Conservation (phyloP, 2,888 invertebrate genomes). For the Rugalucina vietnamica region DNA sequence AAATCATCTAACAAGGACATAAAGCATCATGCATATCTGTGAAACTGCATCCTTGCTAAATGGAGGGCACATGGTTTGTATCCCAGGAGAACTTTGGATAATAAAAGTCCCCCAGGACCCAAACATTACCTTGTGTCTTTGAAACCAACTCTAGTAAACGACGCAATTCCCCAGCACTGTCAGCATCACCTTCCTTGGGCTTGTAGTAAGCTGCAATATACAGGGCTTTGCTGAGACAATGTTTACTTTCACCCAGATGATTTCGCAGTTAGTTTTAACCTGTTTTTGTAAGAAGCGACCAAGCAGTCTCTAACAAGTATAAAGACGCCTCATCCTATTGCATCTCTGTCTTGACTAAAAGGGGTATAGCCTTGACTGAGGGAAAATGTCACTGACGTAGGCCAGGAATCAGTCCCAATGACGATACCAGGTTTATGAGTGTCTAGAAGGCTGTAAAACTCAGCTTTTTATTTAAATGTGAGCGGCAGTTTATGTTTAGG, state of each 20-base stretch:
- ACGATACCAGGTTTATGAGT: constrained; percentile 12
- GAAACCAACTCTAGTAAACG: constrained; percentile 5
- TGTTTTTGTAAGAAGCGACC: too few species aligned
- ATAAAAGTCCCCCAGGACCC: constrained; percentile 20
- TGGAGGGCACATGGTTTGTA: not conserved
- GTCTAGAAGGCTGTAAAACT: constrained; percentile 4
- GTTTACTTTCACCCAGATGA: not conserved
- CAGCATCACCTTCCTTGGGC: constrained; percentile 13
- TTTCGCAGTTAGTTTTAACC: constrained; percentile 23
- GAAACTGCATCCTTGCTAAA: not conserved
- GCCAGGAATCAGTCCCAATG: too few species aligned
- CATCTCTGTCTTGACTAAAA: too few species aligned
- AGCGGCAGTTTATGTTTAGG: not conserved
- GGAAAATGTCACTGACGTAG: too few species aligned
- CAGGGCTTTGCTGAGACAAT: not conserved
- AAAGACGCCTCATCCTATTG: too few species aligned
- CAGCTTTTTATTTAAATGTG: constrained; percentile 7
- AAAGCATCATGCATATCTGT: not conserved
- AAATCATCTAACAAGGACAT: constrained; percentile 12
- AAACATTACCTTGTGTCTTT: constrained; percentile 18
- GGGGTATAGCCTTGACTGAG: too few species aligned
- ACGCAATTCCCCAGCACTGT: not conserved
- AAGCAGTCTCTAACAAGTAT: too few species aligned
- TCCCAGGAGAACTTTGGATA: constrained; percentile 19
- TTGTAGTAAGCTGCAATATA: constrained; percentile 22